Evolutionary conservation across 2,113 vertebrate species (phyloP), one percentile per base, ranked within the genome.

Genomic region (Elanus axillaris): DNA sequence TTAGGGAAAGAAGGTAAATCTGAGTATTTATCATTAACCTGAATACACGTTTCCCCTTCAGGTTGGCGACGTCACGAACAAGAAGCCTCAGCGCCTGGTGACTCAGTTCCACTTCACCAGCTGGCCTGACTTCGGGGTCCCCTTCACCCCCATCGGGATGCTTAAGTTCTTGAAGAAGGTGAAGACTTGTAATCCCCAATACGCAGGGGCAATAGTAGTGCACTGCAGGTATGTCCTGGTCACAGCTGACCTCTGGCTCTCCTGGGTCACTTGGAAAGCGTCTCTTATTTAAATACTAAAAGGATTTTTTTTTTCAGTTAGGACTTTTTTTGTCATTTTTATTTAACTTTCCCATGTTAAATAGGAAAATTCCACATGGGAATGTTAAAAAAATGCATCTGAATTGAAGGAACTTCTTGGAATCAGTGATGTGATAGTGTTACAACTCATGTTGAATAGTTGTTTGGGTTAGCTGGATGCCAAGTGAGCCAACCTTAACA

Each of bases 71-170:
- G 95, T 99, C 80, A 99, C 99, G 6, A 99, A 99, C 91, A 99
- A 99, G 97, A 99, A 99, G 95, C 99, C 99, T 36, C 99, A 99
- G 97, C 98, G 99, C 86, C 98, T 99, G 87, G 99, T 99, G 97
- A 99, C 99, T 36, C 99, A 99, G 97, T 99, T 99, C 97, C 99
- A 99, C 97, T 99, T 99, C 96, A 99, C 99, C 97, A 99, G 99
- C 98, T 99, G 99, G 99, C 99, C 99, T 3, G 99, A 99, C 94
- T 99, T 99, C 0, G 99, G 99, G 86, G 99, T 99, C 26, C 99
- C 99, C 89, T 99, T 99, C 96, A 99, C 99, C 58, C 99, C 99
- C 10, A 99, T 99, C 0, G 99, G 99, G 66, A 99, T 99, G 99
- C 98, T 99, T 62, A 99, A 99, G 97, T 99, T 99, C 98, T 97